phyloP scores from a whole-genome alignment of 1,140 invertebrate species.

The Steinernema khuongi region DNA sequence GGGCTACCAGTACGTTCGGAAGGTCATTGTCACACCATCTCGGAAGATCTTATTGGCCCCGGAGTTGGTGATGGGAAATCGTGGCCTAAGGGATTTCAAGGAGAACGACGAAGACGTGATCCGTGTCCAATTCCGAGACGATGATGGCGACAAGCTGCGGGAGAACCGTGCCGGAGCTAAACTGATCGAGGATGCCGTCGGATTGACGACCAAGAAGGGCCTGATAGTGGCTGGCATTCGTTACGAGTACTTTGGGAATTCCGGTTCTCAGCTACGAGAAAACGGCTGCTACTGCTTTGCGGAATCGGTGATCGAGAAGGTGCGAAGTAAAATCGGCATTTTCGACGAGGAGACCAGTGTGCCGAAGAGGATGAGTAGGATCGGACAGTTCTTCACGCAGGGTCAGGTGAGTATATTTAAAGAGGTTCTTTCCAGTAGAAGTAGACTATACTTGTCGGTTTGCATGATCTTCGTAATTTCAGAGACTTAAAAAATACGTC shows the following conservation, averaged over 20 bases:
- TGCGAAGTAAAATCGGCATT: not conserved
- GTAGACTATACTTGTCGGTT: not conserved
- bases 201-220: not conserved
- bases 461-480: not conserved
- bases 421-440: too few species aligned
- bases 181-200: not conserved
- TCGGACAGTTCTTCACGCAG: not conserved
- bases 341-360: not conserved
- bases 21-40: not conserved
- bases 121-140: not conserved
- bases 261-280: not conserved
- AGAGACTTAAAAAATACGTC: not conserved
- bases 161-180: not conserved
- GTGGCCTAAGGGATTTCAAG: not conserved
- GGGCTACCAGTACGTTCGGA: not conserved
- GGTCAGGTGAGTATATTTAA: not conserved
- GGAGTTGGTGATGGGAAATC: not conserved
- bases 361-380: not conserved
- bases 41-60: not conserved
- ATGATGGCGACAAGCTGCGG: not conserved
- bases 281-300: conserved; percentile 8
- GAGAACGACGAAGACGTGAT: not conserved
- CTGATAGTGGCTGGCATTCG: not conserved
- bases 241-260: not conserved
- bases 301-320: not conserved